Conservation (phyloP, 2,888 invertebrate species). For the Cephus nigrinus region DNA sequence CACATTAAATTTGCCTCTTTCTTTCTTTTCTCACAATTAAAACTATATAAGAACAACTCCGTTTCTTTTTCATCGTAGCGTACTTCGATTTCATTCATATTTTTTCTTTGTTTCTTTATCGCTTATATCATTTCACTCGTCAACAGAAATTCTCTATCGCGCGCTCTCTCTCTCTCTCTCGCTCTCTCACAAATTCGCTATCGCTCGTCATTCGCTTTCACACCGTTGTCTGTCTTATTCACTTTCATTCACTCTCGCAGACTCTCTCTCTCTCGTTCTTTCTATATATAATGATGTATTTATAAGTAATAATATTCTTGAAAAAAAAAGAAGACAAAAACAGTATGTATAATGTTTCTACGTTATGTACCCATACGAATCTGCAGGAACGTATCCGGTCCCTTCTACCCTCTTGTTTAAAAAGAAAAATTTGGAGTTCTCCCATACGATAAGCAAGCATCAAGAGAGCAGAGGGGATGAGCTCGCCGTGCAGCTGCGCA, state of each 20-base stretch:
- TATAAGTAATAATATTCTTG: constrained; percentile 60
- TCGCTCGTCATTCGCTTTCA: constrained; percentile 12
- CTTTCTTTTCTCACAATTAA: constrained; percentile 47
- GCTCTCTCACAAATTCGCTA: constrained; percentile 10
- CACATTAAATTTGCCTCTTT: constrained; percentile 35
- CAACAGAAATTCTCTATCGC: constrained; percentile 18
- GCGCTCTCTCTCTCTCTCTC: constrained; percentile 14
- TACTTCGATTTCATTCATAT: constrained; percentile 31
- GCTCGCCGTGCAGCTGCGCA: constrained; percentile 39
- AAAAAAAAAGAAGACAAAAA: constrained; percentile 37
- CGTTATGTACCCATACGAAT: constrained; percentile 46
- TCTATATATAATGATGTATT: constrained; percentile 55
- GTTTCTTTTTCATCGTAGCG: constrained; percentile 40
- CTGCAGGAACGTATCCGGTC: constrained; percentile 48
- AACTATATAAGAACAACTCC: constrained; percentile 56
- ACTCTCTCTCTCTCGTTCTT: constrained; percentile 24
- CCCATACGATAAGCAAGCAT: background rate
- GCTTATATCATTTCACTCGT: constrained; percentile 6
- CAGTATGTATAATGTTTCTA: constrained; percentile 55
- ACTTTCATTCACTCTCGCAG: constrained; percentile 23
- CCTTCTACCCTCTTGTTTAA: constrained; percentile 17
- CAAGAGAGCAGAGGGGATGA: constrained; percentile 28
- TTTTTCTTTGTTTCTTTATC: background rate
- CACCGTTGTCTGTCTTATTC: constrained; percentile 20
- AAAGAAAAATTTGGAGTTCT: background rate